Evolutionary conservation across 2,888 invertebrate genomes (phyloP).

Genomic region (Liposcelis brunnea): DNA sequence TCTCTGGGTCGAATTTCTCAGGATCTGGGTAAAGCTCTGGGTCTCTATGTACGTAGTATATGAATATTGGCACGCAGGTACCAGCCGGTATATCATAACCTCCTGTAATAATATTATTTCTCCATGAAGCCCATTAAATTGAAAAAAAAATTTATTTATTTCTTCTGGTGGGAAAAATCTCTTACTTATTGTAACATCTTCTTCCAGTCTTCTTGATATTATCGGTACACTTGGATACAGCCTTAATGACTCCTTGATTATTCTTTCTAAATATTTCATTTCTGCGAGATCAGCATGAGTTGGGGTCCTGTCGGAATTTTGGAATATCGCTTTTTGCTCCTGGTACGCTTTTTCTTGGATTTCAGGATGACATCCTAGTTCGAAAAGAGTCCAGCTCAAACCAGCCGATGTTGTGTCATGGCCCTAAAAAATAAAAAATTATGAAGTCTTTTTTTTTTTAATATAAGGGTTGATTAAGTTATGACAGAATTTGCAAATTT

Average conservation of each 20-base stretch:
- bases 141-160: no score
- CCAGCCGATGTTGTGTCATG: conserved; percentile 9
- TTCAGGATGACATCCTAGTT: conserved; percentile 8
- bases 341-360: conserved; percentile 11
- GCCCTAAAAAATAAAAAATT: conserved; percentile 9
- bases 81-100: conserved; percentile 3
- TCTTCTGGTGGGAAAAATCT: no score
- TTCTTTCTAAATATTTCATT: conserved; percentile 11
- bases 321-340: conserved; percentile 5
- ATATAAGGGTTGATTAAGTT: no score
- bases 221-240: conserved; percentile 3
- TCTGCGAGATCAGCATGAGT: conserved; percentile 4
- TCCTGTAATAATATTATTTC: no score
- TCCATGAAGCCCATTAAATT: no score
- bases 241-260: conserved; percentile 10
- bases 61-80: neutral
- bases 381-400: conserved; percentile 3
- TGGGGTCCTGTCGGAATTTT: neutral
- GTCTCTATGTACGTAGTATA: conserved; percentile 5
- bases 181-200: no score
- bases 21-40: neutral
- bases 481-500: no score
- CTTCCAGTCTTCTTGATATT: no score
- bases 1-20: neutral
- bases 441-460: no score